Evolutionary conservation across 1,140 invertebrate species (phyloP).

Genomic region (Holotrichia oblita): DNA sequence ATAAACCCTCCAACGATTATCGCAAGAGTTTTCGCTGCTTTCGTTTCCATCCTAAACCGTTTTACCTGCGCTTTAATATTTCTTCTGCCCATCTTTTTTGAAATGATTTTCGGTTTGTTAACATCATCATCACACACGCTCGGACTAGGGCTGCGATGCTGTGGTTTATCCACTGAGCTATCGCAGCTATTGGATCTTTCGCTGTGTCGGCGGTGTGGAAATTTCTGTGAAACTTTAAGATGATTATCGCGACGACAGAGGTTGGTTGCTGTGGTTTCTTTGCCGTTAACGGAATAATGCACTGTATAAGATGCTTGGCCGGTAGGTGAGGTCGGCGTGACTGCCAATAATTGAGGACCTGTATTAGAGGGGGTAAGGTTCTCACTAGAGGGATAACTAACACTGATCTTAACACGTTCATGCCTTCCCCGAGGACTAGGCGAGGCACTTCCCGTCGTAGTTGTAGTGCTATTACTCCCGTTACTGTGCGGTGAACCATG

Average conservation of each 20-base stretch:
- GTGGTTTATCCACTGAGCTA: conserved; percentile 52
- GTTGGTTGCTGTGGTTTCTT: conserved; percentile 52
- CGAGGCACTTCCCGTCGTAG: conserved; percentile 66
- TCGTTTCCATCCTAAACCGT: conserved; percentile 89
- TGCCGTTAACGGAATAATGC: conserved; percentile 68
- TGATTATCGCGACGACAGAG: conserved; percentile 60
- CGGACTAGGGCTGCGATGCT: conserved; percentile 61
- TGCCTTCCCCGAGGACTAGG: conserved; percentile 69
- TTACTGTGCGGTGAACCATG: conserved; percentile 69
- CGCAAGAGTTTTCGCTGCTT: conserved; percentile 92
- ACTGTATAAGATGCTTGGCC: conserved; percentile 65
- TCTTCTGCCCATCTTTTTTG: conserved; percentile 79
- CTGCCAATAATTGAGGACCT: conserved; percentile 50
- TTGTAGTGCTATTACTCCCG: conserved; percentile 68
- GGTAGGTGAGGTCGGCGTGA: conserved; percentile 60
- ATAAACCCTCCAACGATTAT: conserved; percentile 95
- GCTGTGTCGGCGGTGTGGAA: conserved; percentile 38
- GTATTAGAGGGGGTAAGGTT: conserved; percentile 69
- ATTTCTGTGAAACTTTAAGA: conserved; percentile 59
- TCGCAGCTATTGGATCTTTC: conserved; percentile 58
- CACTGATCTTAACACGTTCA: conserved; percentile 83
- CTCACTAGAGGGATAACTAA: conserved; percentile 83
- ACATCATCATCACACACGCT: conserved; percentile 65
- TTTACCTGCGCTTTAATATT: conserved; percentile 89
- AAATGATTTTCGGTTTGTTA: conserved; percentile 72